Percentiles rank a stretch among this genome's conserved stretches.
Conservation (phyloP, 2,888 invertebrate genomes). For the Monoplex corrugatus region DNA sequence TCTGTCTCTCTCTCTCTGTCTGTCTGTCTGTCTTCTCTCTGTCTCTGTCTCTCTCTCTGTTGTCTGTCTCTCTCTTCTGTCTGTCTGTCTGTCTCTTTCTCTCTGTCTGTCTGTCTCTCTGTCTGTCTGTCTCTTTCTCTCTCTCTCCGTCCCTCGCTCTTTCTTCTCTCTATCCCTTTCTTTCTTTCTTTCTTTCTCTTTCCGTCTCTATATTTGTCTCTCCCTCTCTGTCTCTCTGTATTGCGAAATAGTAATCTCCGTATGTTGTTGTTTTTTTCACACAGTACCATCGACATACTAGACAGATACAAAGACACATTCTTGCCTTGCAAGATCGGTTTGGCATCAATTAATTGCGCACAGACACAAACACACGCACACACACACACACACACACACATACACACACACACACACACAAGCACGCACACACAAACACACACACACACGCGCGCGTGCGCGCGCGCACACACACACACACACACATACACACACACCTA, state of each 20-base stretch:
- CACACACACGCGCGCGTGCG: neutral
- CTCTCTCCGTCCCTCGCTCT: neutral
- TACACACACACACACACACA: neutral
- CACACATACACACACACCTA: neutral
- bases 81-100: neutral
- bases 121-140: too few species aligned
- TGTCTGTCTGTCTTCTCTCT: neutral
- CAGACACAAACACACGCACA: neutral
- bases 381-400: neutral
- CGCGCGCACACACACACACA: neutral
- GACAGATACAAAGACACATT: neutral
- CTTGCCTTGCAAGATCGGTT: too few species aligned
- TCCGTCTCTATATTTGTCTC: neutral
- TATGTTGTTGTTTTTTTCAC: neutral
- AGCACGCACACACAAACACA: neutral
- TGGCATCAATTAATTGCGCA: too few species aligned
- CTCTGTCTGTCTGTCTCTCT: neutral
- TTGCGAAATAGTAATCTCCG: too few species aligned
- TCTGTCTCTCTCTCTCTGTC: neutral
- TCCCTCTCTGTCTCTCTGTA: neutral
- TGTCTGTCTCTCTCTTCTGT: neutral
- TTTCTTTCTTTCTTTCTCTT: neutral
- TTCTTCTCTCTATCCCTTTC: neutral
- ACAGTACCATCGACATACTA: too few species aligned
- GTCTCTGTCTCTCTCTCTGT: too few species aligned